phyloP scores from a whole-genome alignment of 1,140 invertebrate genomes.

The Camponotus floridanus region DNA sequence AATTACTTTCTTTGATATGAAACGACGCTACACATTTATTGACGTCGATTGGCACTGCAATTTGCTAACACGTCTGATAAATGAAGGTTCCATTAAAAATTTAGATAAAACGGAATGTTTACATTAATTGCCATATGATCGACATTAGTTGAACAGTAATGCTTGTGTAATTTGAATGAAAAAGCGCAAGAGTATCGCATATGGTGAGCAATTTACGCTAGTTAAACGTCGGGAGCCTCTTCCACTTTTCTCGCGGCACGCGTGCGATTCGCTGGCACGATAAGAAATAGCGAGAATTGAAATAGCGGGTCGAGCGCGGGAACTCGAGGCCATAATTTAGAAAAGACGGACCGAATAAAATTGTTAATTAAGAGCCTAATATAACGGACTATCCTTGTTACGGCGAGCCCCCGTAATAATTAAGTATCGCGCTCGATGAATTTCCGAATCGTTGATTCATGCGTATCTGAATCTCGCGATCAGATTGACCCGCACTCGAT shows the following conservation, averaged over 20 bases:
- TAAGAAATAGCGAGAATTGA: slow-evolving; percentile 57
- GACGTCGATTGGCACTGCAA: background rate
- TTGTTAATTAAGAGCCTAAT: slow-evolving; percentile 69
- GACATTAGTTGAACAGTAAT: background rate
- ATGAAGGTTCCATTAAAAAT: too few species aligned
- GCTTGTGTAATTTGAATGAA: background rate
- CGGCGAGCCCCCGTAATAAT: slow-evolving; percentile 1
- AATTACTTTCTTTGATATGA: slow-evolving; percentile 5
- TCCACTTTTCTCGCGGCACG: background rate
- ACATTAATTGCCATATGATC: background rate
- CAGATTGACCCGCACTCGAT: background rate
- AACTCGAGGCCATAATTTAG: slow-evolving; percentile 68
- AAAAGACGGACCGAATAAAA: slow-evolving; percentile 64
- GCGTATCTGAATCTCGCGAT: background rate
- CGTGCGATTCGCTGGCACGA: slow-evolving; percentile 49
- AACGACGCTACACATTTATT: background rate
- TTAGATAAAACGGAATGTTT: background rate
- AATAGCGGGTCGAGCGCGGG: slow-evolving; percentile 62
- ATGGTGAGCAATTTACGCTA: background rate
- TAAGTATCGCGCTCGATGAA: slow-evolving; percentile 15
- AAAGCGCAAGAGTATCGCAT: background rate
- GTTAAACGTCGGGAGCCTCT: background rate
- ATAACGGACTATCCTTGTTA: slow-evolving; percentile 22
- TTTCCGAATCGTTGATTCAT: background rate
- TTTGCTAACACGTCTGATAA: background rate